Base-by-base conservation (phyloP, 2,113 vertebrate species). In the Ailurus styani region DNA sequence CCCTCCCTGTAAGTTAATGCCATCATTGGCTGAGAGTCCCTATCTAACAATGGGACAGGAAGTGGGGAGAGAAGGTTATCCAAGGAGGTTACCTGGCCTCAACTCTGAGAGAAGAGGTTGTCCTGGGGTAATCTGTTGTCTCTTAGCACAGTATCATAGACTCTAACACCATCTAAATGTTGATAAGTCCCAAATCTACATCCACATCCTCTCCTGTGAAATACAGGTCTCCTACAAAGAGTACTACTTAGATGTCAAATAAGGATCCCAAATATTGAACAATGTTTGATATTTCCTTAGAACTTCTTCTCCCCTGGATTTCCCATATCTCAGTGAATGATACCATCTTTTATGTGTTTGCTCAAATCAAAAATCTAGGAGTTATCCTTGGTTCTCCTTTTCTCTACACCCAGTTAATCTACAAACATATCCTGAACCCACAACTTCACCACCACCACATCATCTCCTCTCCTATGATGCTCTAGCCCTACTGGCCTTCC, bases 341-440 rank as follows among this genome's bases (percentile, higher is more conserved):
- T 13, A 37, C 55, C 25, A 66, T 15, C 18, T 72, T 60, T 84
- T 27, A 40, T 27, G 0, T 40, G 12, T 3, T 57, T 82, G 20
- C 81, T 85, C 27, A 94, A 84, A 50, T 37, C 8, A 83, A 84
- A 93, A 95, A 31, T 66, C 86, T 83, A 54, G n/a, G 23, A 17
- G 6, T 62, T 31, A 83, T 47, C 68, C 17, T 66, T 42, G 21
- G 84, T 37, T 81, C 78, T 27, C 11, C 4, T 52, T 68, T 75
- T 55, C 72, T 25, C 29, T 1, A 52, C 6, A 72, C 31, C 25
- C 20, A 21, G 2, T 87, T 60, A 79, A 54, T 45, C 17, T 81
- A 31, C 37, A 95, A 42, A 57, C 10, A 17, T 15, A 60, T n/a
- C 6, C 8, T 60, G 52, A 83, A 60, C 29, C 40, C 31, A 42